phyloP scores from a whole-genome alignment of 2,888 invertebrate species.

The Bellardia bayeri region DNA sequence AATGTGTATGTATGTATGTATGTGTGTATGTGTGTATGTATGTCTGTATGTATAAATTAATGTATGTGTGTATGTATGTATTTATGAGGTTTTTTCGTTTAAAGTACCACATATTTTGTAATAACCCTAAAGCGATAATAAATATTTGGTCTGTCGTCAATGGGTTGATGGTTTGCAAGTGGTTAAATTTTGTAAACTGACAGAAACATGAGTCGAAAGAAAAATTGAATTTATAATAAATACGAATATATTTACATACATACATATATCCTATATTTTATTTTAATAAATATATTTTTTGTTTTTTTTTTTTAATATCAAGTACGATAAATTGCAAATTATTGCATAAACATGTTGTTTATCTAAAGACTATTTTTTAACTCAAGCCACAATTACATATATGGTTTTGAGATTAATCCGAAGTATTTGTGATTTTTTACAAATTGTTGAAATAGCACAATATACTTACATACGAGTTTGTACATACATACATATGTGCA shows the following conservation, averaged over 20 bases:
- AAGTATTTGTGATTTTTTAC: neutral
- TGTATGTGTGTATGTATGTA: neutral
- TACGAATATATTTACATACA: neutral
- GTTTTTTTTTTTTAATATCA: slow-evolving; percentile 4
- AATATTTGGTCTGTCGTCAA: slow-evolving; percentile 61
- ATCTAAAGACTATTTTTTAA: neutral
- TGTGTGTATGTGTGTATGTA: neutral
- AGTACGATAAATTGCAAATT: neutral
- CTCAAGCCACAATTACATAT: neutral
- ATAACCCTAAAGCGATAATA: slow-evolving; percentile 63
- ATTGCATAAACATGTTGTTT: neutral
- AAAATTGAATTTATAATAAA: slow-evolving; percentile 13
- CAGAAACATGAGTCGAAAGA: slow-evolving; percentile 5
- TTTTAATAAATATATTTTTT: slow-evolving; percentile 11
- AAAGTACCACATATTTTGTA: slow-evolving; percentile 51
- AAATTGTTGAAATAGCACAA: neutral
- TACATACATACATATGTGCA: too few species aligned
- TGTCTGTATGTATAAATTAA: neutral
- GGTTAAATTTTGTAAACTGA: slow-evolving; percentile 25
- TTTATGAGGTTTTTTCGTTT: slow-evolving; percentile 15
- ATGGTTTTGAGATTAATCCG: neutral
- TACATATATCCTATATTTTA: neutral
- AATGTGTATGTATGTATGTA: neutral
- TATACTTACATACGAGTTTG: too few species aligned
- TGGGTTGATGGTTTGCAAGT: slow-evolving; percentile 48